Evolutionary conservation across 2,797 vertebrate genomes (phyloP), one percentile per base, ranked within the genome.

Genomic region (Mormyrops boulengeri): DNA sequence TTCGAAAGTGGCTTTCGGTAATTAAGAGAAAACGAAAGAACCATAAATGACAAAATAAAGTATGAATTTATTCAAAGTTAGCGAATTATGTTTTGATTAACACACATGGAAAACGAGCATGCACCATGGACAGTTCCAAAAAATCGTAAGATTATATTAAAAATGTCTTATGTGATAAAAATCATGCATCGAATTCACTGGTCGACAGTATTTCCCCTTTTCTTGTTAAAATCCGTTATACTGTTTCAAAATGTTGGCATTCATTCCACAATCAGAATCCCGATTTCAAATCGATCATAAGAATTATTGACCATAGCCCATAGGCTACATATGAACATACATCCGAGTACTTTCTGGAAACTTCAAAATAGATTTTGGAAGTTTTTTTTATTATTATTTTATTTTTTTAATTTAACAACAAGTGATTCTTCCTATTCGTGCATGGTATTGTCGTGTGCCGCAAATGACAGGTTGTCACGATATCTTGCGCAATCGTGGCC

Each of bases 101-200:
- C 17, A 80, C n/a, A 50, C 47, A n/a, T 47, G 8, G 80, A 49
- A 5, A 85, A n/a, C 19, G n/a, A 49, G 82, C 82, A 85, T 52
- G 84, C 84, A 85, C 84, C 84, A 85, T 85, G 84, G 84, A 85
- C 47, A 53, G 84, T 85, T 85, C 84, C 84, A 85, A 52, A 85
- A 26, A 50, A 17, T 82, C 77, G 8, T 82, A 47, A 82, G 77
- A 47, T 82, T 47, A 7, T 41, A 47, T 47, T 82, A 82, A 82
- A 38, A 22, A 82, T 19, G 77, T 47, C 22, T 47, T 82, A 41
- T 41, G 41, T 82, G 7, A 47, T 47, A 22, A 47, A 44, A 82
- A 82, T 47, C 41, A 47, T 82, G 8, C 19, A 44, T 9, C 41
- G 77, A 47, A 47, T 82, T 82, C 19, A 82, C 19, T n/a, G 77